These are phyloP conservation scores for Eremophila alpestris DNA, from an alignment of 2,797 vertebrate genomes.

Conservation along the genomic window DNA sequence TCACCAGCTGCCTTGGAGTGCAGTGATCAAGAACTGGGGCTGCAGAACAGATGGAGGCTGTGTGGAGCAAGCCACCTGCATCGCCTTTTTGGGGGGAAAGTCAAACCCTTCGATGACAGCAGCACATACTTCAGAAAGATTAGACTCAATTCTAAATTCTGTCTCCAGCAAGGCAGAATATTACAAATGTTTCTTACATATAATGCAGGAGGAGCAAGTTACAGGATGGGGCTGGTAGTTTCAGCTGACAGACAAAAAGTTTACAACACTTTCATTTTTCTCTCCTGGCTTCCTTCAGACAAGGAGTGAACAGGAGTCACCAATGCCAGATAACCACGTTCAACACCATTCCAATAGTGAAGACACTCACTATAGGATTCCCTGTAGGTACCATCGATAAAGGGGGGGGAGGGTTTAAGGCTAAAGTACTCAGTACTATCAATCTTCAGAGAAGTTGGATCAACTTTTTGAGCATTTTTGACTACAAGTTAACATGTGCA, in stretches of 20 bases:
- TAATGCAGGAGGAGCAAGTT: neutral
- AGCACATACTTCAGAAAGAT: neutral
- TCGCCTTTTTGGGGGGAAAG: accelerated
- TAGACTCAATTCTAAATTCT: neutral
- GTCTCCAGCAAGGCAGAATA: neutral
- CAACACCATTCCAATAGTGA: neutral
- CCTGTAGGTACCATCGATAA: neutral
- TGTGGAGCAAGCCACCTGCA: neutral
- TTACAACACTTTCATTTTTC: neutral
- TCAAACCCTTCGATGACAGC: neutral
- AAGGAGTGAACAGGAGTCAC: neutral
- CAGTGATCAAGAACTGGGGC: neutral
- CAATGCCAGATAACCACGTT: neutral
- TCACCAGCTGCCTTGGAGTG: neutral
- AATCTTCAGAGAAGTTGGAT: neutral
- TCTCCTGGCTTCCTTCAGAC: neutral
- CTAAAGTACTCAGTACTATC: constrained; percentile 38
- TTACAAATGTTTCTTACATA: neutral
- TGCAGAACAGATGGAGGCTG: neutral
- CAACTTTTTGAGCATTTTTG: constrained; percentile 22
- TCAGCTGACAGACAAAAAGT: neutral
- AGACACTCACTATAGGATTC: neutral
- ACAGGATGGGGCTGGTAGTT: neutral
- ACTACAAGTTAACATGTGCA: constrained; percentile 38
- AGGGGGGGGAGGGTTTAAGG: constrained; percentile 13